Evolutionary conservation across 2,797 vertebrate species (phyloP), one percentile per base, ranked within the genome.

Genomic region (Meda fulgida): DNA sequence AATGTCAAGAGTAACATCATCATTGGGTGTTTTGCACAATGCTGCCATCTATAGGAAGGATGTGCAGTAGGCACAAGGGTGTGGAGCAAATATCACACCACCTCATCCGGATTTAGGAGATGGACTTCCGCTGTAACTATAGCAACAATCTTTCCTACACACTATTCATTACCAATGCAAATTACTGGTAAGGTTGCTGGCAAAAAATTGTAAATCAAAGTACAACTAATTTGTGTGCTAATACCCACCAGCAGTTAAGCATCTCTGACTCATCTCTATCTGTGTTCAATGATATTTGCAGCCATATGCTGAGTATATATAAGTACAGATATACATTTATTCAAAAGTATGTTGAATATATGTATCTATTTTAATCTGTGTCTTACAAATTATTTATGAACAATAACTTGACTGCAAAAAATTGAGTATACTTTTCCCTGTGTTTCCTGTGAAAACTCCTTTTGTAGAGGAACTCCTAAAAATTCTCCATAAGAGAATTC

Each of bases 271-370:
- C n/a, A n/a, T n/a, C n/a, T 63, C 36, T 83, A 40, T 83, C 65
- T 16, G 14, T 77, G 88, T 88, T 75, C 85, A 36, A 69, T 75
- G 71, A 79, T 84, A 85, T 84, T 63, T 82, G 75, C 85, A 83
- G 81, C 76, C 81, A 87, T 89, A 89, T 84, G 83, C 85, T 87
- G 19, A 79, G n/a, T 43, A 73, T 75, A 55, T 79, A 83, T 86
- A 83, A 58, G 67, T 85, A 73, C 67, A 80, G 55, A 73, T 85
- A 80, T 73, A 85, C 67, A 73, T 85, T 51, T 80, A 85, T 85
- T 84, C 83, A 84, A 84, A 60, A 21, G 36, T 63, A 46, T 73
- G 77, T 80, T 80, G 77, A 70, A 81, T 86, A 78, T 31, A 81
- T 80, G 72, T 73, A 75, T 82, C 36, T 80, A 76, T 77, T 82